phyloP scores from a whole-genome alignment of 35 echinoderm and acorn worm species.

The Lytechinus pictus region DNA sequence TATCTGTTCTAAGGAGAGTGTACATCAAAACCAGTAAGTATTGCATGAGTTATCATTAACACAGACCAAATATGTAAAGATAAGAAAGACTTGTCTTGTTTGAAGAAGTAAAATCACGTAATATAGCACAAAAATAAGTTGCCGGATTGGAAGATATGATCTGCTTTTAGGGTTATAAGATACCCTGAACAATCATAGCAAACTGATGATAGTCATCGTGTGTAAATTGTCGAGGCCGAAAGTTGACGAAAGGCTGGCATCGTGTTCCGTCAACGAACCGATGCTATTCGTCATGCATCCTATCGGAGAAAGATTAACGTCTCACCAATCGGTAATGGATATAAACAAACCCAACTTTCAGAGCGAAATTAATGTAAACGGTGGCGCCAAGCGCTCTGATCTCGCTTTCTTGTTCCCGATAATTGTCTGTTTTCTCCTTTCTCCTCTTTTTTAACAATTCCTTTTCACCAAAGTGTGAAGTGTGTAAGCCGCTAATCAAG shows the following conservation, averaged over 20 bases:
- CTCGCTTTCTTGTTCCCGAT: background rate
- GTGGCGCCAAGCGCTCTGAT: conserved; percentile 28
- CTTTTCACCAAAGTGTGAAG: background rate
- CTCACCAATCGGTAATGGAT: conserved; percentile 27
- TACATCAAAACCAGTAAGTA: no score
- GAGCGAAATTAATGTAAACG: conserved; percentile 37
- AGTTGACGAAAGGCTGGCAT: background rate
- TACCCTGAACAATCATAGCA: background rate
- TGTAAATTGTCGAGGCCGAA: background rate
- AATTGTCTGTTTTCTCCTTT: background rate
- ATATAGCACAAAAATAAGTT: background rate
- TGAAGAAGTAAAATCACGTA: background rate
- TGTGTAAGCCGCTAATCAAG: background rate
- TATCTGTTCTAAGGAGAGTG: no score
- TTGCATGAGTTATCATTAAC: no score
- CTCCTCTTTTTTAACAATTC: background rate
- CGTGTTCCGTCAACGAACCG: background rate
- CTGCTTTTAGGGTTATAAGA: background rate
- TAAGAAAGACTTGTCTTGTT: background rate
- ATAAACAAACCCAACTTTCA: conserved; percentile 45
- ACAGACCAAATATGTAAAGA: no score
- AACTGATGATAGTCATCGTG: background rate
- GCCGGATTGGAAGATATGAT: background rate
- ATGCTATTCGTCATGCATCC: conserved; percentile 20
- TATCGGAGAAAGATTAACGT: conserved; percentile 15